Base-by-base conservation (phyloP, 2,797 vertebrate genomes). In the Rallus crepitans region DNA sequence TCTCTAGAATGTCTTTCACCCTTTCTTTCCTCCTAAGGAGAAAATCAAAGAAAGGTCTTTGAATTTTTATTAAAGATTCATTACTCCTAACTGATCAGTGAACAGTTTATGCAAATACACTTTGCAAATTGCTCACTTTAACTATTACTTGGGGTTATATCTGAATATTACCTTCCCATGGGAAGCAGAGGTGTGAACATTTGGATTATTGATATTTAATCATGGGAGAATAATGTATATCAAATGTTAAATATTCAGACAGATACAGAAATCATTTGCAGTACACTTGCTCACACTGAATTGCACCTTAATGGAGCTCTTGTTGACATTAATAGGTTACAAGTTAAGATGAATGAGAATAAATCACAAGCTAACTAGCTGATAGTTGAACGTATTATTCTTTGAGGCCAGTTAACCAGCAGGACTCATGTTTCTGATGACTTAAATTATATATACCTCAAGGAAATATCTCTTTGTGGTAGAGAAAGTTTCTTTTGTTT, bases 31-130 rank as follows among this genome's bases (percentile, higher is more conserved):
- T 94, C 59, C 33, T 65, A 84, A 86, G 66, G n/a, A 95, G 71
- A 92, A 94, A 96, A 93, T 91, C 48, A 89, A 73, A 94, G 57
- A 82, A 90, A 65, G 15, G 47, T 12, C 52, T 95, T 91, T 90
- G 87, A 92, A 71, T 93, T 95, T 92, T 90, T 92, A 81, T 93
- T 89, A 93, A 91, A 83, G 76, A 93, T 91, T 96, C 82, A 92
- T 93, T 91, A 72, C 61, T 92, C 47, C 24, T 79, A 91, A 84
- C 79, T 90, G 82, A 91, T 90, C 79, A 95, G 82, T 48, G 87
- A 96, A 95, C 81, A 89, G 71, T 89, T 90, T 92, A 94, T 93
- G 92, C 91, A 94, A 91, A 94, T 82, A 81, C 20, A 70, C 37
- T 82, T 95, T 76, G 76, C 76, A 93, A 86, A 92, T 93, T 94